Evolutionary conservation across 2,113 vertebrate genomes (phyloP).

Genomic region (Diglossa brunneiventris): DNA sequence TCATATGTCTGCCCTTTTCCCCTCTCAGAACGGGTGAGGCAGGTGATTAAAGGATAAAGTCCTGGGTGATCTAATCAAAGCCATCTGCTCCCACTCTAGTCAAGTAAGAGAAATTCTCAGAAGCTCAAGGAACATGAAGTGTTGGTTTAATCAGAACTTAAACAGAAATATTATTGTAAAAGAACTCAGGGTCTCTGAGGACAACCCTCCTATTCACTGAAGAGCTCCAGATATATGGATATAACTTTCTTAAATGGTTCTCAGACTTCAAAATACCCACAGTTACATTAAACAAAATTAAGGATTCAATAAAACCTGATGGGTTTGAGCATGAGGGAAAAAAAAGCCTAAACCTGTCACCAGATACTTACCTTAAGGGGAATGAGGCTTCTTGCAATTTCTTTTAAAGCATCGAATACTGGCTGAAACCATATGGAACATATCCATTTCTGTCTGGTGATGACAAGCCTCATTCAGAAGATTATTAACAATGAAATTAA

Average conservation of each 20-base stretch:
- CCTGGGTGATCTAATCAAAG: conserved; percentile 62
- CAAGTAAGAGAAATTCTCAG: conserved; percentile 38
- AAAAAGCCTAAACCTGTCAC: neutral
- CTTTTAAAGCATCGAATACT: neutral
- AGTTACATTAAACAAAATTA: conserved; percentile 23
- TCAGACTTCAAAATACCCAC: neutral
- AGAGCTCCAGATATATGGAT: neutral
- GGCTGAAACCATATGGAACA: neutral
- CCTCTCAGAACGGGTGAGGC: conserved; percentile 24
- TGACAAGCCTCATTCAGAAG: neutral
- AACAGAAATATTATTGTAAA: conserved; percentile 28
- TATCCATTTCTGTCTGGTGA: neutral
- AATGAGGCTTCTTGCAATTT: neutral
- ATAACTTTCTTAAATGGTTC: neutral
- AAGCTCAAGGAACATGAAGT: conserved; percentile 4
- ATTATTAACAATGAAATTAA: neutral
- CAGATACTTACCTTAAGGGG: neutral
- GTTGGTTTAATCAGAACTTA: conserved; percentile 12
- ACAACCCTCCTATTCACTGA: conserved; percentile 1
- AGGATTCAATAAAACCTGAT: neutral
- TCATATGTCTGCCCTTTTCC: conserved; percentile 56
- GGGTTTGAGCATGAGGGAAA: neutral
- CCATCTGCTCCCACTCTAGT: conserved; percentile 51
- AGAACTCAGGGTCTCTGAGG: neutral
- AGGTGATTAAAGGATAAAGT: conserved; percentile 64